phyloP scores from a whole-genome alignment of 2,797 vertebrate genomes.

The Benthosema pterotum region DNA sequence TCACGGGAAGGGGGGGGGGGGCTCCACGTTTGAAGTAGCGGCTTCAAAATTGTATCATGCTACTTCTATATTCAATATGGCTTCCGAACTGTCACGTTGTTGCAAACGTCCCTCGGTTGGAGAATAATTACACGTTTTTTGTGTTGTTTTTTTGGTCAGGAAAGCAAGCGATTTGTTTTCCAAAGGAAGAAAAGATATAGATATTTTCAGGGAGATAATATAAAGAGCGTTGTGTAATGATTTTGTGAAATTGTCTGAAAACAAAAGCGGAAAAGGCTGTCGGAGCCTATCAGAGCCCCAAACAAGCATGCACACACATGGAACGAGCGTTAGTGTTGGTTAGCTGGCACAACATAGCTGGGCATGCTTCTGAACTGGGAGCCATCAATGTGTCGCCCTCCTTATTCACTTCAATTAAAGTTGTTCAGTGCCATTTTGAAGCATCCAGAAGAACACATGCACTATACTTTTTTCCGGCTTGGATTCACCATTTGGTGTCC shows the following conservation, averaged over 20 bases:
- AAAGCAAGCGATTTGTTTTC: conserved; percentile 66
- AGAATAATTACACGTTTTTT: conserved; percentile 69
- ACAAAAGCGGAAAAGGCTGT: neutral
- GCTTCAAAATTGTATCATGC: conserved; percentile 81
- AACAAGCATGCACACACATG: conserved; percentile 10
- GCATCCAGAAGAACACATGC: too few species aligned
- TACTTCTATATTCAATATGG: conserved; percentile 59
- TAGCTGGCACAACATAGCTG: too few species aligned
- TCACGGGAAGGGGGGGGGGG: conserved; percentile 63
- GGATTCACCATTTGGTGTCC: too few species aligned
- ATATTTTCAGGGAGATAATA: conserved; percentile 31
- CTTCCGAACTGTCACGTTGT: conserved; percentile 35
- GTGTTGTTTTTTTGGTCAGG: conserved; percentile 38
- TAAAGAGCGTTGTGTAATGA: conserved; percentile 13
- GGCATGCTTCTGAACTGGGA: too few species aligned
- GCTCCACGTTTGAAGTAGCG: conserved; percentile 71
- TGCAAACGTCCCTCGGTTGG: conserved; percentile 54
- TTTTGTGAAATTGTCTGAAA: conserved; percentile 12
- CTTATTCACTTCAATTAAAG: too few species aligned
- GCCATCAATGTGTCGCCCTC: too few species aligned
- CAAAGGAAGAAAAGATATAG: conserved; percentile 51
- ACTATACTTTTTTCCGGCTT: too few species aligned
- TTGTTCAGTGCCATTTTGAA: too few species aligned
- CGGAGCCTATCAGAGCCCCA: neutral
- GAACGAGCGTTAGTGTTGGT: too few species aligned